Conservation (phyloP, 2,888 invertebrate genomes). For the Mystacides longicornis region DNA sequence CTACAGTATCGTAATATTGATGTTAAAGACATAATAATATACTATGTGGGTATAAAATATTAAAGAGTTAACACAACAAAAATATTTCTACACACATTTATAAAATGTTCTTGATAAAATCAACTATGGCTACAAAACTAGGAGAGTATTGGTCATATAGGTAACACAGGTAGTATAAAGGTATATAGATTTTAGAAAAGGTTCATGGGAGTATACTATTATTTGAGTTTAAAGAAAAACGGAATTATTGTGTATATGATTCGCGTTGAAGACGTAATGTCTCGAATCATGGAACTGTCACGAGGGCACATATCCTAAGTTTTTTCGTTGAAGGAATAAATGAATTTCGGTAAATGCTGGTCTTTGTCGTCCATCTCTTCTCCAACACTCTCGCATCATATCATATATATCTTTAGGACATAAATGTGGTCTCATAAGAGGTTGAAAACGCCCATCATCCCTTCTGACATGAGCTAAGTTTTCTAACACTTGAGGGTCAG, state of each 20-base stretch:
- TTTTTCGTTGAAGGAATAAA: constrained; percentile 71
- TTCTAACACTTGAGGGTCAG: constrained; percentile 75
- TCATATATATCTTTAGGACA: constrained; percentile 82
- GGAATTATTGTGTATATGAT: constrained; percentile 18
- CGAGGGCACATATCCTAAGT: constrained; percentile 21
- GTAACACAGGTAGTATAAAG: neutral
- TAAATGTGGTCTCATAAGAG: constrained; percentile 61
- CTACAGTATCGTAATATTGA: neutral
- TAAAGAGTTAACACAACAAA: neutral
- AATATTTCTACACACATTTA: neutral
- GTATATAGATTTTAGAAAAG: neutral
- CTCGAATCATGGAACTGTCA: constrained; percentile 18
- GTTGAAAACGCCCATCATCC: constrained; percentile 51
- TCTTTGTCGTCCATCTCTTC: constrained; percentile 65
- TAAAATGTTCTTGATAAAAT: neutral
- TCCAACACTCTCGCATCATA: constrained; percentile 83
- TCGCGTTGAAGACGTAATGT: constrained; percentile 20
- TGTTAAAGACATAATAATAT: too few species aligned
- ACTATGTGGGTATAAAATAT: neutral
- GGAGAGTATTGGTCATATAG: neutral
- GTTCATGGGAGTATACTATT: neutral
- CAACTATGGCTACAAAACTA: neutral
- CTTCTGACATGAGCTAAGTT: constrained; percentile 71
- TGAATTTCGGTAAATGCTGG: constrained; percentile 80
- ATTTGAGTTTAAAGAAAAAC: constrained; percentile 14